Conservation (phyloP, 2,113 vertebrate species). For the Pachypanchax playfairii region DNA sequence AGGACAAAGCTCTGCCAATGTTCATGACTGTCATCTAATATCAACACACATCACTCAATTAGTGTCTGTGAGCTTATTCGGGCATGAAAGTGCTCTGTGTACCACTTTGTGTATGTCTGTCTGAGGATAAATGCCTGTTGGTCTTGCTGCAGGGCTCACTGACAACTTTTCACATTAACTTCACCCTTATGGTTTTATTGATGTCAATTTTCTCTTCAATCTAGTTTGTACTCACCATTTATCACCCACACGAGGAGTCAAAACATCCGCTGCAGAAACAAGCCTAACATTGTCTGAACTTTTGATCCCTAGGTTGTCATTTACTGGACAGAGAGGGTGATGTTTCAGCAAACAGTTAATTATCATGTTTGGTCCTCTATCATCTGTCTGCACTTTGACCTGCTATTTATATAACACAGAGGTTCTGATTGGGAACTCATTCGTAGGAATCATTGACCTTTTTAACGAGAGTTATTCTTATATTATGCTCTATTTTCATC, state of each 20-base stretch:
- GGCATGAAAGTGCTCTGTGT: conserved; percentile 15
- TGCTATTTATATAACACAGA: conserved; percentile 11
- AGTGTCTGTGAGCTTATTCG: conserved; percentile 14
- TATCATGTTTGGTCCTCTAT: conserved; percentile 44
- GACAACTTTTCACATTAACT: conserved; percentile 23
- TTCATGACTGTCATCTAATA: conserved; percentile 32
- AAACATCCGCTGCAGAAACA: no score
- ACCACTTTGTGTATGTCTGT: conserved; percentile 8
- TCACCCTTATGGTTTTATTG: conserved; percentile 14
- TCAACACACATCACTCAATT: conserved; percentile 4
- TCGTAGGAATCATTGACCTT: conserved; percentile 20
- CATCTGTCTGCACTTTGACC: conserved; percentile 28
- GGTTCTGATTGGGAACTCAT: conserved; percentile 2
- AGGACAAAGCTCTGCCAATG: conserved; percentile 18
- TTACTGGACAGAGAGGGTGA: not conserved
- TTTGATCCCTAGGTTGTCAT: not conserved
- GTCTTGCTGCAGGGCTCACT: conserved; percentile 19
- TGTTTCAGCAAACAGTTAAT: conserved; percentile 42
- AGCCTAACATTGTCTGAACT: no score
- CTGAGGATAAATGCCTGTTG: conserved; percentile 5
- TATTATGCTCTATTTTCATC: conserved; percentile 41
- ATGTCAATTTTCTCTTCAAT: not conserved
- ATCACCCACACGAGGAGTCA: not conserved
- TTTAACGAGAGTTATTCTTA: conserved; percentile 20
- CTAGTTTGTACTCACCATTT: conserved; percentile 1